Conservation (phyloP, 2,888 invertebrate species). For the Notodonta dromedarius region DNA sequence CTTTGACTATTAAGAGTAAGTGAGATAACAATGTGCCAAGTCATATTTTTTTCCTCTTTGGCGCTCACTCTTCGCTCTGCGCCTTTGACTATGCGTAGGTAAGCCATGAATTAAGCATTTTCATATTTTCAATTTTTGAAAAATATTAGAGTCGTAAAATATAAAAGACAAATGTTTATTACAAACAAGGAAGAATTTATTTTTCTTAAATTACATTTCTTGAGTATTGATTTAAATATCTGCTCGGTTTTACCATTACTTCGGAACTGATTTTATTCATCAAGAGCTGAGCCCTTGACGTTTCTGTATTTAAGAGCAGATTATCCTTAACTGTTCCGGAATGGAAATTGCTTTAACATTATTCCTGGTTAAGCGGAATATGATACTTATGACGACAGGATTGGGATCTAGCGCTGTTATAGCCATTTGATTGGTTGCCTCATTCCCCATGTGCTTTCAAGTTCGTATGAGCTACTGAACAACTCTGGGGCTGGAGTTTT, state of each 20-base stretch:
- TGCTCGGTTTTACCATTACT: slow-evolving; percentile 10
- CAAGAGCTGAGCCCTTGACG: slow-evolving; percentile 2
- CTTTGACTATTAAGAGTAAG: no score
- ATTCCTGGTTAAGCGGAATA: slow-evolving; percentile 4
- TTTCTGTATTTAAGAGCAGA: slow-evolving; percentile 4
- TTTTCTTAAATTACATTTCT: slow-evolving; percentile 16
- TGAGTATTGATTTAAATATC: slow-evolving; percentile 7
- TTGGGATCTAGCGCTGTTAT: not conserved
- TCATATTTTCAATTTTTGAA: not conserved
- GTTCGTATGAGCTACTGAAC: no score
- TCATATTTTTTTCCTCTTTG: no score
- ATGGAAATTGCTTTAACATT: slow-evolving; percentile 2
- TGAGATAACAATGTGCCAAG: no score
- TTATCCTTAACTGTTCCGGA: not conserved
- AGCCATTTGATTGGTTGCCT: no score
- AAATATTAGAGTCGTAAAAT: no score
- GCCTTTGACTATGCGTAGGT: no score
- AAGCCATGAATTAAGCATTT: no score
- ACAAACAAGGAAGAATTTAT: not conserved
- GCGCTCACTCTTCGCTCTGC: no score
- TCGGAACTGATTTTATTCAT: slow-evolving; percentile 17
- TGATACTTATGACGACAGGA: not conserved
- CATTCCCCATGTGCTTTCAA: no score
- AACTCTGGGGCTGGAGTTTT: no score
- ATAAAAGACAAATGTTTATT: slow-evolving; percentile 2